These are phyloP conservation scores for Timema podura DNA, from an alignment of 2,888 invertebrate species.

Conservation along the genomic window DNA sequence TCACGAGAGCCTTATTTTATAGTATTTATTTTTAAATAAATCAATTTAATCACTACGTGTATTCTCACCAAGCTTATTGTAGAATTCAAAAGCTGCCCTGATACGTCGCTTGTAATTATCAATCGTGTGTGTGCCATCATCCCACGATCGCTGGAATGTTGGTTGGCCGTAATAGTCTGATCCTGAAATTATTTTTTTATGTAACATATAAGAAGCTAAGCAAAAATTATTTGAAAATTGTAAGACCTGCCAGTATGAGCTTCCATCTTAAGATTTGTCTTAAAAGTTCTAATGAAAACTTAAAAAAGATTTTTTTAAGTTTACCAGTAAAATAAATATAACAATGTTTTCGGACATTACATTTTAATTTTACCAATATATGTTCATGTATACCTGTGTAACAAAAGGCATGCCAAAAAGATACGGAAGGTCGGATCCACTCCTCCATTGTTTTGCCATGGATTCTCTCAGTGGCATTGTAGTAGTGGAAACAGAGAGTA, in stretches of 20 bases:
- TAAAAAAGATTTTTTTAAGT: not conserved
- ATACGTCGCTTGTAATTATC: conserved; percentile 58
- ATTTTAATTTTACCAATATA: no score
- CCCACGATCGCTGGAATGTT: conserved; percentile 52
- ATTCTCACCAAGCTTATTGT: conserved; percentile 53
- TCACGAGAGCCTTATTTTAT: no score
- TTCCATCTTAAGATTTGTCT: not conserved
- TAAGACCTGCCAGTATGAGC: no score
- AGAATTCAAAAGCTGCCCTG: conserved; percentile 59
- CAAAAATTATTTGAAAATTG: no score
- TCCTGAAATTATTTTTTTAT: no score
- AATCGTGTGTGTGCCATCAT: conserved; percentile 53
- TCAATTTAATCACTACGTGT: no score
- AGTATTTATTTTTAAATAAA: no score
- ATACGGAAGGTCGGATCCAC: conserved; percentile 59
- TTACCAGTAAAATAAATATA: no score
- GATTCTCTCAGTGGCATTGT: conserved; percentile 54
- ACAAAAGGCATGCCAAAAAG: conserved; percentile 51
- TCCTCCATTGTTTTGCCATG: conserved; percentile 60
- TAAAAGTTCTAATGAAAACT: not conserved
- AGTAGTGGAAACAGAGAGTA: conserved; percentile 54
- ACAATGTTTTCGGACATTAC: no score
- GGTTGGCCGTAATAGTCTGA: conserved; percentile 47
- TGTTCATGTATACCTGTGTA: conserved; percentile 46
- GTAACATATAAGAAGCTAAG: no score